Base-by-base conservation (phyloP, 1,140 invertebrate species). In the Dendrolimus kikuchii region DNA sequence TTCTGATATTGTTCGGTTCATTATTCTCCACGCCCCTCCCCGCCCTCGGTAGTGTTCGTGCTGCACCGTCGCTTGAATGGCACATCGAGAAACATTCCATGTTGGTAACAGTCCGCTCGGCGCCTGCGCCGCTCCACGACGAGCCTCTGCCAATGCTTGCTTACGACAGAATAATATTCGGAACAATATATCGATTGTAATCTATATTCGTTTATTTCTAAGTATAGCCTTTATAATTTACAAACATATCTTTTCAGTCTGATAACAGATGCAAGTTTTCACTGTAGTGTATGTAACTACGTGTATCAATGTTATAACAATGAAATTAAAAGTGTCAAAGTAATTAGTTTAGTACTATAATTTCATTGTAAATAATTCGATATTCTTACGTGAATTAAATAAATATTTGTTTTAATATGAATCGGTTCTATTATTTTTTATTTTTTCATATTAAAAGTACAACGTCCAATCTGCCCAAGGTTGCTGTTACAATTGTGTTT, bases 331-430 rank as follows among this genome's bases (percentile, higher is more conserved):
- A 66, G 68, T 74, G 66, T 71, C 64, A 64, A 67, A 56, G 55
- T 64, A 64, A 53, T 64, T 71, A 80, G 59, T 70, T 63, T 64
- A 79, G 79, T 80, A 72, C 70, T 71, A 72, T 79, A 79, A 81
- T 83, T 83, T 86, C 79, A 84, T 86, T 84, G 81, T 83, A 81
- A 73, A 84, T 84, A 80, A 78, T 77, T 80, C 74, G 72, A 81
- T 82, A 86, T 81, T 81, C 75, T 80, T 81, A 79, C 77, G 80
- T 74, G 69, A 80, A 80, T 66, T 77, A 83, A 83, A 80, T 82
- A 80, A 84, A 83, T 82, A 83, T 77, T 82, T 82, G 79, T 83
- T 86, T 83, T 80, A 83, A 81, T 82, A 81, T 71, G 59, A 51
- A 74, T 58, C 59, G 55, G 62, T 55, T 64, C 66, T 81, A 78